phyloP scores from a whole-genome alignment of 2,888 invertebrate species.

The Ormyrus rosae region DNA sequence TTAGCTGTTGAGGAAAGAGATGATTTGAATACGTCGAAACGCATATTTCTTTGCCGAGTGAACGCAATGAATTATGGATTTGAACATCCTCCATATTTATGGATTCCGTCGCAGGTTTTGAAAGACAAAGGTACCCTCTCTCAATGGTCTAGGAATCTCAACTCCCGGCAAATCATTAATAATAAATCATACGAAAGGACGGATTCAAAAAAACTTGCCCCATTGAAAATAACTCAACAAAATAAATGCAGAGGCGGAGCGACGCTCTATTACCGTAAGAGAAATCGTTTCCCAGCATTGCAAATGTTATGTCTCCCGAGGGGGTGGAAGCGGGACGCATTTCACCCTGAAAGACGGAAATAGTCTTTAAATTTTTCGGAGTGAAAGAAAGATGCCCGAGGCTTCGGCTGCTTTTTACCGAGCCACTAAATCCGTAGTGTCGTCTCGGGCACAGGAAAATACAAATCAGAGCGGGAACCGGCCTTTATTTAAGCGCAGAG shows the following conservation, averaged over 20 bases:
- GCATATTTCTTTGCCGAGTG: background rate
- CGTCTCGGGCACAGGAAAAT: background rate
- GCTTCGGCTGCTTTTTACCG: constrained; percentile 8
- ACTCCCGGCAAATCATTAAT: background rate
- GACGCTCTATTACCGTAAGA: background rate
- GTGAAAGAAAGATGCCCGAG: constrained; percentile 15
- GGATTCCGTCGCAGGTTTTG: background rate
- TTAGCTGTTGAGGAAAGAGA: background rate
- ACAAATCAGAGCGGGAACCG: background rate
- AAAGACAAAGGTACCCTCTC: background rate
- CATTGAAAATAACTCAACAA: no score
- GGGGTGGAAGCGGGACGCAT: background rate
- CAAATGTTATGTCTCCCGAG: constrained; percentile 3
- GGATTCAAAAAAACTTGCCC: no score
- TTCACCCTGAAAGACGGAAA: constrained; percentile 4
- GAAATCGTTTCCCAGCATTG: background rate
- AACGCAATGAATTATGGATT: background rate
- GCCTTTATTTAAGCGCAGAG: no score
- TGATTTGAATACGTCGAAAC: constrained; percentile 1
- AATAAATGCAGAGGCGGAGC: no score
- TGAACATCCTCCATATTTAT: constrained; percentile 17
- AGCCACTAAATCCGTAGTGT: constrained; percentile 1
- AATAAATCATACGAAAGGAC: background rate
- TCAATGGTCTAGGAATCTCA: background rate
- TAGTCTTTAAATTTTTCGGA: constrained; percentile 38